Evolutionary conservation across 2,797 vertebrate species (phyloP), one percentile per base, ranked within the genome.

Genomic region (Centroberyx gerrardi): DNA sequence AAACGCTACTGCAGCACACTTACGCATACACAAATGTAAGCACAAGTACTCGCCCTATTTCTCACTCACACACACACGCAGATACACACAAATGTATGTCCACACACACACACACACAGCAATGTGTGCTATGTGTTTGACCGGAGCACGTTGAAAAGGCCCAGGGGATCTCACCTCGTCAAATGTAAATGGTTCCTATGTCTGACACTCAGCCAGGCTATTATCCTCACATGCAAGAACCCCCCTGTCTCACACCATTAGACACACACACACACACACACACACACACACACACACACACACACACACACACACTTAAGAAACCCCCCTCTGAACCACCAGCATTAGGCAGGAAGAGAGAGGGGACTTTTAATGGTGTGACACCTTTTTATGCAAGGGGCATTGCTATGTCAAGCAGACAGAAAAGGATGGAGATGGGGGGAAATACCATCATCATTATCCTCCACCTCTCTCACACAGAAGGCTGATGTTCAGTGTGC

Each of bases 131-230:
- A 42, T 74, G 67, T 73, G 62, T 61, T 9, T 74, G 78, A 73
- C 42, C 54, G 58, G 7, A 28, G 70, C 67, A 69, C 38, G 48
- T 36, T 72, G 40, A 79, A 80, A 77, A 65, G 59, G 44, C 76
- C 67, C 66, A 14, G 44, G 82, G 83, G 82, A 78, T 79, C 72
- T 79, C 78, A 82, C 74, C 70, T 82, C 17, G 3, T 76, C 63
- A 68, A 72, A 79, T 65, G 29, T 70, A 66, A 86, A 84, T 82
- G 80, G 78, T 55, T 86, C 60, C 55, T 6, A 42, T 67, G 44
- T 81, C 71, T 76, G 53, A 72, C 59, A 66, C 65, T 78, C 70
- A 76, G 15, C 53, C 3, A 40, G 63, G 70, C 71, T 56, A 44
- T 78, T 79, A 83, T 68, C 68, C 7, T 67, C 56, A 74, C 38